Conservation (phyloP, 2,113 vertebrate genomes). For the Noctilio leporinus region DNA sequence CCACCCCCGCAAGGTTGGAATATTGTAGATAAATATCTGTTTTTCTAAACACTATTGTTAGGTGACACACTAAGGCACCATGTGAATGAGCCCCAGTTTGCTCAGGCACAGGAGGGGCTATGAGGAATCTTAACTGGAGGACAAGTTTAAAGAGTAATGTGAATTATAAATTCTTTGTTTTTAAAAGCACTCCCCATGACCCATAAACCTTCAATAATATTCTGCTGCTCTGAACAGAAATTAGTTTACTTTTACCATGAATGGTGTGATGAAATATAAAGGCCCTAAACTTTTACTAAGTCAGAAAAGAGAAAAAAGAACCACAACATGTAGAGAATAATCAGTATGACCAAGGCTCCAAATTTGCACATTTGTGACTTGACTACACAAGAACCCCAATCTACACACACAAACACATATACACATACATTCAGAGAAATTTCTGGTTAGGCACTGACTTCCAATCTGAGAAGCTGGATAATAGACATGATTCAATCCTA, state of each 20-base stretch:
- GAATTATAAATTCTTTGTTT: not conserved
- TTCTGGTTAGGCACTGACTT: not conserved
- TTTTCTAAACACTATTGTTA: too few relatives aligned
- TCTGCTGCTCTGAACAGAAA: not conserved
- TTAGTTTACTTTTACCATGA: not conserved
- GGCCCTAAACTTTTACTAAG: not conserved
- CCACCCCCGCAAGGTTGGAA: too few relatives aligned
- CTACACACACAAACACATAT: too few relatives aligned
- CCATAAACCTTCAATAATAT: not conserved
- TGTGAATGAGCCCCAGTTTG: too few relatives aligned
- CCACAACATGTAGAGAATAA: not conserved
- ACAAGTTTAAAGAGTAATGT: not conserved
- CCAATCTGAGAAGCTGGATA: not conserved
- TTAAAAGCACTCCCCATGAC: not conserved
- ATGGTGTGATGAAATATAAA: not conserved
- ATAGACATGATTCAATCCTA: not conserved
- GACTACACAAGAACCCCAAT: not conserved
- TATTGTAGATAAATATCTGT: too few relatives aligned
- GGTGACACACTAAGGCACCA: too few relatives aligned
- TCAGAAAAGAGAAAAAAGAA: not conserved
- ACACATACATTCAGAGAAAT: not conserved
- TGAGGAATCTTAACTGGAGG: not conserved
- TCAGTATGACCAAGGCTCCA: not conserved
- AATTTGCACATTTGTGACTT: not conserved
- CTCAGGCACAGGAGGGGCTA: not conserved